These are phyloP conservation scores for Poeciliopsis gracilis DNA, from an alignment of 2,797 vertebrate species.

Conservation along the genomic window DNA sequence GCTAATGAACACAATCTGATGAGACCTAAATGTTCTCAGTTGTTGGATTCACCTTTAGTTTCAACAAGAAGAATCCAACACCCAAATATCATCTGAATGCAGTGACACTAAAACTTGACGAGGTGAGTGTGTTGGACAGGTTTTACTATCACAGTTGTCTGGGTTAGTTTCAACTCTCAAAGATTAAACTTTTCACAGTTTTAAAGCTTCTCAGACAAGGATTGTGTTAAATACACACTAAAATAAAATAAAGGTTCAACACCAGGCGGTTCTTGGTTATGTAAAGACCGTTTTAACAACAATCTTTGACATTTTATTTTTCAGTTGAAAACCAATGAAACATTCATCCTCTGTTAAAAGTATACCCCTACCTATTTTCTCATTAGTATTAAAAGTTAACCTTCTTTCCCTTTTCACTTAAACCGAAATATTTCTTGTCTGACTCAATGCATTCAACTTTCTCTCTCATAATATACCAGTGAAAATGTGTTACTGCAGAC, in stretches of 20 bases:
- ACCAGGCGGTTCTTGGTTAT: no score
- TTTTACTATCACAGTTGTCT: neutral
- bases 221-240: neutral
- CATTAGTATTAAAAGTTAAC: no score
- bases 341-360: no score
- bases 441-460: no score
- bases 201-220: neutral
- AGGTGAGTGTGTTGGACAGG: neutral
- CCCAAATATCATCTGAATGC: neutral
- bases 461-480: no score
- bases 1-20: neutral
- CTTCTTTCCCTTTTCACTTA: no score
- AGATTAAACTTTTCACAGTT: neutral
- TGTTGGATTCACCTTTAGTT: neutral
- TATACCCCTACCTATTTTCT: no score
- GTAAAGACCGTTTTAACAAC: neutral
- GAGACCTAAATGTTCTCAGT: neutral
- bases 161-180: neutral
- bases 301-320: neutral
- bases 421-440: no score
- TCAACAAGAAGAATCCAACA: neutral
- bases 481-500: neutral
- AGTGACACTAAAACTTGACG: neutral
- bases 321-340: neutral
- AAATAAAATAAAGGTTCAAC: neutral